Evolutionary conservation across 2,797 vertebrate species (phyloP).

Genomic region (Tapirus indicus): DNA sequence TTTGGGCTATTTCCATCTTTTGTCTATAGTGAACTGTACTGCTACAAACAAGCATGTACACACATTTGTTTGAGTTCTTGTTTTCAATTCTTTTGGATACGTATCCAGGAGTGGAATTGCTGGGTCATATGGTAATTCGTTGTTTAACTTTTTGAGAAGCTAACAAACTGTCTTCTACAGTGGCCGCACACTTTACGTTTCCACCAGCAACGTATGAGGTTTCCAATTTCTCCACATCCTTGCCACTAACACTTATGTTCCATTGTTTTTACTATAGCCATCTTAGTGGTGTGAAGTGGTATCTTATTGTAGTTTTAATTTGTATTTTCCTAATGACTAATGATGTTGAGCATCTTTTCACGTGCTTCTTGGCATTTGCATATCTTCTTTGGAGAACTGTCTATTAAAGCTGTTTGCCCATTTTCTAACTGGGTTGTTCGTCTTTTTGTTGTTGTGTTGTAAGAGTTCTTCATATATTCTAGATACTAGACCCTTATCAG

Average conservation of each 20-base stretch:
- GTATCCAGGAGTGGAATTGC: neutral
- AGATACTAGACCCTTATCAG: neutral
- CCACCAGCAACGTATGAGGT: neutral
- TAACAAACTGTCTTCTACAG: neutral
- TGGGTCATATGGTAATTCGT: neutral
- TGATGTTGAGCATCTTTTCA: neutral
- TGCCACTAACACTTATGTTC: neutral
- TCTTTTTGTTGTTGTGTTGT: constrained; percentile 20
- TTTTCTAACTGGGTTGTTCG: neutral
- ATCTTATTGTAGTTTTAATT: neutral
- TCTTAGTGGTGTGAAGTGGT: neutral
- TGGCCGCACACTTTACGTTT: neutral
- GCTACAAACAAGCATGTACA: neutral
- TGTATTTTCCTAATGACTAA: neutral
- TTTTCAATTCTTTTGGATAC: neutral
- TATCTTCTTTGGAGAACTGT: neutral
- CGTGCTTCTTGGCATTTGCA: neutral
- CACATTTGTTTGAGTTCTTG: neutral
- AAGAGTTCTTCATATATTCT: neutral
- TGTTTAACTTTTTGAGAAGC: neutral
- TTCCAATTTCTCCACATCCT: neutral
- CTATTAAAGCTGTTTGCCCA: neutral
- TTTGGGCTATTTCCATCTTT: neutral
- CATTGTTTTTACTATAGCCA: neutral
- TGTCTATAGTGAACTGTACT: neutral